Evolutionary conservation across 2,797 vertebrate species (phyloP).

Genomic region (Nothura maculosa): DNA sequence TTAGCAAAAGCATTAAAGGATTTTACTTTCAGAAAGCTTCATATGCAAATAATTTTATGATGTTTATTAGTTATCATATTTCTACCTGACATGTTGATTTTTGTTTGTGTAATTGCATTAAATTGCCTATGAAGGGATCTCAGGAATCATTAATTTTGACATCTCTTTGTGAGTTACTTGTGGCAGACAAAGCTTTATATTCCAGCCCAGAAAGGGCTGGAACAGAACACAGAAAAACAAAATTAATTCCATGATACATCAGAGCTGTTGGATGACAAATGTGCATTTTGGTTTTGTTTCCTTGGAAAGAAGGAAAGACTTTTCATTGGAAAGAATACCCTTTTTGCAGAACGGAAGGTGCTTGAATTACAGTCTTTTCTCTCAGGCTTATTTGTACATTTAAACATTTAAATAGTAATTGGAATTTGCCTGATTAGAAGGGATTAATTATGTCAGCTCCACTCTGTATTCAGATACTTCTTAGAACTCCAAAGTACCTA

Average conservation of each 20-base stretch:
- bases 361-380: not conserved
- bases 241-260: not conserved
- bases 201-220: not conserved
- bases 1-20: not conserved
- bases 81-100: not conserved
- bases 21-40: not conserved
- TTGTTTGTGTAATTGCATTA: not conserved
- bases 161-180: not conserved
- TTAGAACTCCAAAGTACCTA: not conserved
- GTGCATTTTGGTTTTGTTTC: not conserved
- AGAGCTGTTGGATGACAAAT: not conserved
- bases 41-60: not conserved
- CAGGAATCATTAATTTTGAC: not conserved
- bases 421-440: not conserved
- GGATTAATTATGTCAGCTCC: not conserved
- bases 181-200: not conserved
- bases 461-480: not conserved
- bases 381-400: not conserved
- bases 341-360: not conserved
- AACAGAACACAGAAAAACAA: not conserved
- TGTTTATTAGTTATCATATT: not conserved
- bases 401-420: not conserved
- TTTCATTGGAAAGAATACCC: not conserved
- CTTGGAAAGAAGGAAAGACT: not conserved
- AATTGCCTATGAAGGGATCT: not conserved